Evolutionary conservation across 2,888 invertebrate species (phyloP).

Genomic region (Pachymerium ferrugineum): DNA sequence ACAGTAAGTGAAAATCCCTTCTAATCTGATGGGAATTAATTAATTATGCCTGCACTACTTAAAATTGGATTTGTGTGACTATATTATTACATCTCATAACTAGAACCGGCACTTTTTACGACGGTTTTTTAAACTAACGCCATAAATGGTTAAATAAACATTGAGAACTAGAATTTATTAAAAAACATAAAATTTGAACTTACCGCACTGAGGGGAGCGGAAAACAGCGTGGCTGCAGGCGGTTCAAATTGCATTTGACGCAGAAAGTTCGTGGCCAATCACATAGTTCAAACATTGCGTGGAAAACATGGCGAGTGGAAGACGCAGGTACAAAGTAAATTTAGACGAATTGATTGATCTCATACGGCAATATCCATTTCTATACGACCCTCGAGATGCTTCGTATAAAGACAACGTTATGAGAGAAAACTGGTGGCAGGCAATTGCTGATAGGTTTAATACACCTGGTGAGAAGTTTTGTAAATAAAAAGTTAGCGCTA

Average conservation of each 20-base stretch:
- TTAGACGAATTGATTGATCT: background rate
- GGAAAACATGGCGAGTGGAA: background rate
- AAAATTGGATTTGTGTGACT: too few relatives aligned
- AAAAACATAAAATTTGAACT: background rate
- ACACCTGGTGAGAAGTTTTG: background rate
- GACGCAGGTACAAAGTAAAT: conserved; percentile 9
- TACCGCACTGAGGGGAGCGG: background rate
- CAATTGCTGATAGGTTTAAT: background rate
- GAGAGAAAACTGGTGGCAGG: conserved; percentile 7
- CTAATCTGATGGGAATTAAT: too few relatives aligned
- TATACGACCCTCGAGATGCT: background rate
- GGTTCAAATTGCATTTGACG: background rate
- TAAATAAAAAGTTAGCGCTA: background rate
- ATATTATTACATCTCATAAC: too few relatives aligned
- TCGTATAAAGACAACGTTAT: background rate
- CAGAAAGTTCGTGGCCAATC: background rate
- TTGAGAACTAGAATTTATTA: too few relatives aligned
- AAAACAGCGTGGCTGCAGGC: too few relatives aligned
- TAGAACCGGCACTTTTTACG: too few relatives aligned
- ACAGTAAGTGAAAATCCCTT: too few relatives aligned
- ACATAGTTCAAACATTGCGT: background rate
- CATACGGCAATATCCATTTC: background rate
- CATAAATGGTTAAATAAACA: background rate
- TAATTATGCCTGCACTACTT: too few relatives aligned
- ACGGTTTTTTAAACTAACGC: background rate